These are phyloP conservation scores for Siniperca chuatsi DNA, from an alignment of 2,113 vertebrate genomes.

Conservation along the genomic window DNA sequence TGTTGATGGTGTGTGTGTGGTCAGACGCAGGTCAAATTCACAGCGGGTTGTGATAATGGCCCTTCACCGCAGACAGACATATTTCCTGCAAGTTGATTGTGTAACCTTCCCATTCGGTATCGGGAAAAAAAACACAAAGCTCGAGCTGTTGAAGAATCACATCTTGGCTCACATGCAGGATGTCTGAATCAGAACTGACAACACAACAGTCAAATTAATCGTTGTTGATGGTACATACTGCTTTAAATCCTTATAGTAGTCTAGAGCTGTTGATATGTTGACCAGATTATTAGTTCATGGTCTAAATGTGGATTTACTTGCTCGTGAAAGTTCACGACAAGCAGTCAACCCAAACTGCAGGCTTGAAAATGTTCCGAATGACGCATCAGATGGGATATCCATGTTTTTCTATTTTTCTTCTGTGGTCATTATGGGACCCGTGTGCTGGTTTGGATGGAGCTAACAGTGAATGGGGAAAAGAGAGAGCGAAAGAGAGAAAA, in stretches of 20 bases:
- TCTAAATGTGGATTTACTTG: conserved; percentile 19
- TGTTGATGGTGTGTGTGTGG: conserved; percentile 4
- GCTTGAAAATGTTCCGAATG: conserved; percentile 15
- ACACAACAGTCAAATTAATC: neutral
- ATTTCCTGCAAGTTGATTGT: conserved; percentile 13
- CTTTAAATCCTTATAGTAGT: neutral
- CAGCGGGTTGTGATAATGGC: conserved; percentile 38
- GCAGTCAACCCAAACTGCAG: conserved; percentile 29
- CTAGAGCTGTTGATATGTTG: neutral
- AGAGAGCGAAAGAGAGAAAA: conserved; percentile 2
- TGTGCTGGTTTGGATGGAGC: conserved; percentile 14
- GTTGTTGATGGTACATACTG: neutral
- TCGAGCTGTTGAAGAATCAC: neutral
- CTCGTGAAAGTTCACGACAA: neutral
- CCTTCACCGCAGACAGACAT: neutral
- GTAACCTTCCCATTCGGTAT: conserved; percentile 16
- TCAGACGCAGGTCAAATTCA: conserved; percentile 49
- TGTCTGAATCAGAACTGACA: conserved; percentile 1
- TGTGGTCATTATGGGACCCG: neutral
- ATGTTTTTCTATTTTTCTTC: conserved; percentile 2
- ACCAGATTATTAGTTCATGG: conserved; percentile 2
- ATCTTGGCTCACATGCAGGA: neutral
- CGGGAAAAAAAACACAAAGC: neutral
- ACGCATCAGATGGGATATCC: conserved; percentile 11
- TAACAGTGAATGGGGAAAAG: neutral